Base-by-base conservation (phyloP, 2,797 vertebrate genomes). In the Aselliscus stoliczkanus region DNA sequence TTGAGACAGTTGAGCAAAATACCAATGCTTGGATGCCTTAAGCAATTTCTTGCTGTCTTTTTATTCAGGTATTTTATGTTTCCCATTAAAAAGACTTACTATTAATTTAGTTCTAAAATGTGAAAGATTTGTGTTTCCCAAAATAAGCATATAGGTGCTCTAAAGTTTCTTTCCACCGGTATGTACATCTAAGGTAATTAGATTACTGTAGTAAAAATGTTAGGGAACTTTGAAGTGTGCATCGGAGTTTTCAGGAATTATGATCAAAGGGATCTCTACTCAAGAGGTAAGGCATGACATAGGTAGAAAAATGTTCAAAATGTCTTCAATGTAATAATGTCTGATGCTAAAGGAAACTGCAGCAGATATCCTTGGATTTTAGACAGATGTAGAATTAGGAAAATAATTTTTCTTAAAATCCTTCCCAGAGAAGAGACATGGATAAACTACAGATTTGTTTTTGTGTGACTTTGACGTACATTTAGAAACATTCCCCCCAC, bases 261-360 rank as follows among this genome's bases (percentile, higher is more conserved):
- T 92, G 80, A 93, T 94, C 81, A 95, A 85, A 96, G 95, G 88
- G 50, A 98, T 90, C 52, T 56, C 1, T 97, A 64, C 97, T 96
- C 1, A 7, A 87, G 64, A 96, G 97, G 84, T 96, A 96, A 97
- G 87, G 25, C 85, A 44, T 34, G 92, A 10, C 50, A 69, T 47
- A 72, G 83, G 21, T 9, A 60, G 50, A 83, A 75, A 95, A 83
- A 27, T 96, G 39, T 80, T 96, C 42, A 72, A 67, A 44, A 47
- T 92, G 37, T 81, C 37, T 85, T 82, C 79, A 56, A 10, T 65
- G 39, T 83, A 21, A 79, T 79, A 21, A 79, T 79, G 21, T 82
- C 42, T 93, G 56, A 23, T 88, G 77, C 23, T 56, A 65, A 81
- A 85, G 54, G 86, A 82, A 85, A 82, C 21, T 65, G 39, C 27